A percentile compares a stretch with the other conserved stretches of the same genome.
phyloP scores from a whole-genome alignment of 2,113 vertebrate species.

The Trogon melanurus region DNA sequence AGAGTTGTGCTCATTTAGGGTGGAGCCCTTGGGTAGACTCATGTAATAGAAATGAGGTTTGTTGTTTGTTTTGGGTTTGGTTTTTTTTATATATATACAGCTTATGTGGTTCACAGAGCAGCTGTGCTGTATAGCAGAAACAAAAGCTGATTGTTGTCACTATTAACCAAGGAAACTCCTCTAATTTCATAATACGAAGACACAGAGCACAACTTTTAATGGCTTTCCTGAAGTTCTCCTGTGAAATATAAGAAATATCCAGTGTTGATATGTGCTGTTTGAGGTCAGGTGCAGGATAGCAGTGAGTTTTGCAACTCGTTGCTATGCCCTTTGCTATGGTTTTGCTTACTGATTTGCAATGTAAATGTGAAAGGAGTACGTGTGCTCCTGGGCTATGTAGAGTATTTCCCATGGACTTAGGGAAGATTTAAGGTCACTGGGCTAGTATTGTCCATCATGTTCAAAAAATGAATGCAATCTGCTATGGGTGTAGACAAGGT shows the following conservation, averaged over 20 bases:
- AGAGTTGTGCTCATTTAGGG: background rate
- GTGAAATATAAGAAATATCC: background rate
- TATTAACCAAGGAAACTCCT: background rate
- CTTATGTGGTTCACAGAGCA: background rate
- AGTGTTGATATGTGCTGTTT: background rate
- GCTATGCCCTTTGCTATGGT: background rate
- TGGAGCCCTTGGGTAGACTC: background rate
- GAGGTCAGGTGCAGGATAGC: background rate
- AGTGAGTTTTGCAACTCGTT: background rate
- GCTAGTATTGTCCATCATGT: accelerated
- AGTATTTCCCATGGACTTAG: background rate
- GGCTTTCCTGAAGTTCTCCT: background rate
- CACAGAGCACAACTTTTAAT: background rate
- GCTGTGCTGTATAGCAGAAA: background rate
- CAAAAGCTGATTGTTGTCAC: background rate
- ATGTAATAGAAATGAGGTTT: background rate
- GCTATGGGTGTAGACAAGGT: background rate
- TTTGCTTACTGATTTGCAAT: background rate
- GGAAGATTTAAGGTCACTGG: background rate
- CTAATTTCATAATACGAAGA: background rate
- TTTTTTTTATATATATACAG: background rate
- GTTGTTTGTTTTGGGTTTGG: background rate
- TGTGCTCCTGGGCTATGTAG: background rate
- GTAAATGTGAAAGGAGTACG: background rate
- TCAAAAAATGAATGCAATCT: background rate